These are phyloP conservation scores for Ifrita kowaldi DNA, from an alignment of 2,113 vertebrate genomes.

Conservation along the genomic window DNA sequence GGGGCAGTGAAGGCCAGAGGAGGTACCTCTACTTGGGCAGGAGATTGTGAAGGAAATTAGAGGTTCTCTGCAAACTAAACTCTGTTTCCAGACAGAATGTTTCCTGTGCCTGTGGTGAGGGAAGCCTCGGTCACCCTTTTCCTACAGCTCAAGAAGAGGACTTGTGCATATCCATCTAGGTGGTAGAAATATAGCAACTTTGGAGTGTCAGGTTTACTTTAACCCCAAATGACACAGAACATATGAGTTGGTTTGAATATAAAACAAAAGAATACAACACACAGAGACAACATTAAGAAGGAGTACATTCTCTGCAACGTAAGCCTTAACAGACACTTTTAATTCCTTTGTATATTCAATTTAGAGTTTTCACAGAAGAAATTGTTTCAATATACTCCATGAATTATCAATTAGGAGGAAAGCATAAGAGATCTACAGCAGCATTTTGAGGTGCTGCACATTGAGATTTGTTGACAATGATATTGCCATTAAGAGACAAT, in stretches of 20 bases:
- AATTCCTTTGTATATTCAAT: neutral
- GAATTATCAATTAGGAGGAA: neutral
- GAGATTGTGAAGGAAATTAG: neutral
- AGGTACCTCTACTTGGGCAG: neutral
- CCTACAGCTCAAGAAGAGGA: neutral
- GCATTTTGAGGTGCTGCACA: neutral
- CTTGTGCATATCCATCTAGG: too few species aligned
- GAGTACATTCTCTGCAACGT: neutral
- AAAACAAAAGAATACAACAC: neutral
- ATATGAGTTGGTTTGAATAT: neutral
- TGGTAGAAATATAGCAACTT: neutral
- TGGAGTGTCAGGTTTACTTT: neutral
- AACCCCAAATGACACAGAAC: neutral
- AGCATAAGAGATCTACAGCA: neutral
- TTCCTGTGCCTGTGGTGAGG: neutral
- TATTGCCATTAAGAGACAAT: neutral
- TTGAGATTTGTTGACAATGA: neutral
- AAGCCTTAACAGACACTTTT: neutral
- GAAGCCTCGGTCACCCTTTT: neutral
- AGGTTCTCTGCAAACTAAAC: neutral
- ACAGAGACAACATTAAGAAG: neutral
- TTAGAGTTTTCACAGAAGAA: neutral
- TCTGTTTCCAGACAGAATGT: neutral
- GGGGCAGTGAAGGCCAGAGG: neutral
- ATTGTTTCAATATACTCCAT: neutral